Percentiles rank a stretch among this genome's conserved stretches.
phyloP scores from a whole-genome alignment of 2,113 vertebrate species.

The Caretta caretta region DNA sequence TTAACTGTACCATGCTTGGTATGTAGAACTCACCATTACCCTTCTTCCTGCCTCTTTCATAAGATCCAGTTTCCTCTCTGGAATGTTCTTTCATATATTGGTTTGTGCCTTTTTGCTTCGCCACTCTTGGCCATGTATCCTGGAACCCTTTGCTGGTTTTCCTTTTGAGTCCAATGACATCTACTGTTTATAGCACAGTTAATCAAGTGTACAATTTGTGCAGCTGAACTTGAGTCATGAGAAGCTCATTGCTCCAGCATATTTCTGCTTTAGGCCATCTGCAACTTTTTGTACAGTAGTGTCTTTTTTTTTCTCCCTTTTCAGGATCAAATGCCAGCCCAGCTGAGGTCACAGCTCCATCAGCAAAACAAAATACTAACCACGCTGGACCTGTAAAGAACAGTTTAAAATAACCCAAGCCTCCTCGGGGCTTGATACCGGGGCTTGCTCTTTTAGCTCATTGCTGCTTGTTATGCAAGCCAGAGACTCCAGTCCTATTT shows the following conservation, averaged over 20 bases:
- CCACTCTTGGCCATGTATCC: not conserved
- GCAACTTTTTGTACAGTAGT: not conserved
- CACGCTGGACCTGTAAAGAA: accelerated
- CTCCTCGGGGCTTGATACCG: not conserved
- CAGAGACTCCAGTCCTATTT: not conserved
- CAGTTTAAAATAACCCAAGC: accelerated
- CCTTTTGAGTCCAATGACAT: not conserved
- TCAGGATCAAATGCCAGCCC: not conserved
- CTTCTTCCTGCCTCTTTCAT: not conserved
- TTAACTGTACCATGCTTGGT: not conserved
- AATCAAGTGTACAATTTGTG: accelerated
- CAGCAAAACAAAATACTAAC: not conserved
- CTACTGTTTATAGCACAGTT: accelerated
- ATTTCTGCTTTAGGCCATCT: conserved; percentile 1
- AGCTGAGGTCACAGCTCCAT: not conserved
- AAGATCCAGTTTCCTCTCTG: not conserved
- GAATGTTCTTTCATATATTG: accelerated
- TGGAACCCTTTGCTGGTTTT: not conserved
- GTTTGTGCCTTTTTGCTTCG: accelerated
- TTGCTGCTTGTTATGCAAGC: accelerated
- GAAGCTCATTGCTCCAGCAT: not conserved
- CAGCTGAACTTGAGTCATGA: not conserved
- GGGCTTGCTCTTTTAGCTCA: not conserved
- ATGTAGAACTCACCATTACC: not conserved
- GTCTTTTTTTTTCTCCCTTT: not conserved